A percentile compares a stretch with the other conserved stretches of the same genome.
Evolutionary conservation across 2,797 vertebrate genomes (phyloP).

Genomic region (Poliocrania exsul): DNA sequence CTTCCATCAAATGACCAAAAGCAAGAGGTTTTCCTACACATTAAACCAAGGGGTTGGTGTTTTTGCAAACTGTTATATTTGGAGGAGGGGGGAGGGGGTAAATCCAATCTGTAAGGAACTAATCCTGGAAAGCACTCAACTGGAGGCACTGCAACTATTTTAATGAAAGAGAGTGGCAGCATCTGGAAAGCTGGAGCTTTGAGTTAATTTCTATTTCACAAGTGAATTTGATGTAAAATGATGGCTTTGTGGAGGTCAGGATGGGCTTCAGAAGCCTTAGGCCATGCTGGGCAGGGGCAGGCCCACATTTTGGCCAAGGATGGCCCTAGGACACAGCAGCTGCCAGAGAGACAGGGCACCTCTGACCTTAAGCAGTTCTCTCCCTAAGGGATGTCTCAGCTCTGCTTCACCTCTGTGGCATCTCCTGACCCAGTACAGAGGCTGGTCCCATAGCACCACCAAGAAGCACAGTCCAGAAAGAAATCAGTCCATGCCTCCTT

Average conservation of each 20-base stretch:
- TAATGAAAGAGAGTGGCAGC: neutral
- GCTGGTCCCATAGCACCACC: neutral
- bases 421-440: neutral
- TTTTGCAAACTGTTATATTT: neutral
- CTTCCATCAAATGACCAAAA: neutral
- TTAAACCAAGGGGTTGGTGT: neutral
- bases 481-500: neutral
- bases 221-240: neutral
- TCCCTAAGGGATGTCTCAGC: neutral
- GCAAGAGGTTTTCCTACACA: neutral
- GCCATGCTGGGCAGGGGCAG: neutral
- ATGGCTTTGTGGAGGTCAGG: neutral
- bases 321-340: neutral
- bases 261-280: neutral
- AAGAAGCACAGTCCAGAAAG: neutral
- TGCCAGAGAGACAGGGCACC: neutral
- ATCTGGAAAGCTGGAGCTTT: neutral
- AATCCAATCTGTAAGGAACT: neutral
- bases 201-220: neutral
- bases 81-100: too few species aligned
- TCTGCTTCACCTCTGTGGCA: rapidly evolving
- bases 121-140: neutral
- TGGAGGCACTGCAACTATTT: neutral
- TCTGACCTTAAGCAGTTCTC: neutral
- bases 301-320: rapidly evolving